A percentile compares a stretch with the other conserved stretches of the same genome.
Evolutionary conservation across 1,140 invertebrate genomes (phyloP).

Genomic region (Cydia amplana): DNA sequence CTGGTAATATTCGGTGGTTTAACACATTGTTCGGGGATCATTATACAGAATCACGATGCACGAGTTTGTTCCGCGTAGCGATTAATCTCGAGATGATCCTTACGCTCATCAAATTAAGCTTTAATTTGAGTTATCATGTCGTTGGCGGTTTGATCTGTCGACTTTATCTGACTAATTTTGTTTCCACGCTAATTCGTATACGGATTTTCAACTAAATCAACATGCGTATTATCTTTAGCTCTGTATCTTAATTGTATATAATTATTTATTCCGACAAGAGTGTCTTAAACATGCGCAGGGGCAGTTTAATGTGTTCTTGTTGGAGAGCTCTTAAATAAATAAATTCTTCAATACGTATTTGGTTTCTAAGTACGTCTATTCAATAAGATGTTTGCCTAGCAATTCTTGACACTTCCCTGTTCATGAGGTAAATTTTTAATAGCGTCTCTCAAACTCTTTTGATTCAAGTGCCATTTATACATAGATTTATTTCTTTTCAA

Average conservation of each 20-base stretch:
- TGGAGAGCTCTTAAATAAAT: constrained; percentile 25
- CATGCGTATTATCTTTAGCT: constrained; percentile 14
- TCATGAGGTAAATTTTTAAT: constrained; percentile 8
- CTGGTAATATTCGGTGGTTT: constrained; percentile 55
- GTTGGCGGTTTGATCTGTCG: background rate
- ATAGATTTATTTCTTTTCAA: background rate
- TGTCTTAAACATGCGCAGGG: constrained; percentile 4
- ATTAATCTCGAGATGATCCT: constrained; percentile 62
- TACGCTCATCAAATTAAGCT: constrained; percentile 40
- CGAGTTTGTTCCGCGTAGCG: constrained; percentile 60
- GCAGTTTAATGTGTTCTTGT: constrained; percentile 25
- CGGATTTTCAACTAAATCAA: constrained; percentile 29
- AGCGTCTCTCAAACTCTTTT: background rate
- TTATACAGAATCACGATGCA: constrained; percentile 63
- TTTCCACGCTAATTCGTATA: constrained; percentile 18
- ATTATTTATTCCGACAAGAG: constrained; percentile 25
- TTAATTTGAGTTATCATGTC: constrained; percentile 20
- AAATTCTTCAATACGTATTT: constrained; percentile 27
- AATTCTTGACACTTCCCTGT: constrained; percentile 25
- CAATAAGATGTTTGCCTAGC: constrained; percentile 8
- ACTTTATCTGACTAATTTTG: constrained; percentile 15
- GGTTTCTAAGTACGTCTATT: constrained; percentile 13
- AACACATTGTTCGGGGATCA: constrained; percentile 61
- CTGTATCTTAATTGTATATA: constrained; percentile 27
- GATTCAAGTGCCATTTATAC: background rate